Percentiles rank a stretch among this genome's conserved stretches.
Conservation (phyloP, 2,113 vertebrate genomes). For the Oryzias curvinotus region DNA sequence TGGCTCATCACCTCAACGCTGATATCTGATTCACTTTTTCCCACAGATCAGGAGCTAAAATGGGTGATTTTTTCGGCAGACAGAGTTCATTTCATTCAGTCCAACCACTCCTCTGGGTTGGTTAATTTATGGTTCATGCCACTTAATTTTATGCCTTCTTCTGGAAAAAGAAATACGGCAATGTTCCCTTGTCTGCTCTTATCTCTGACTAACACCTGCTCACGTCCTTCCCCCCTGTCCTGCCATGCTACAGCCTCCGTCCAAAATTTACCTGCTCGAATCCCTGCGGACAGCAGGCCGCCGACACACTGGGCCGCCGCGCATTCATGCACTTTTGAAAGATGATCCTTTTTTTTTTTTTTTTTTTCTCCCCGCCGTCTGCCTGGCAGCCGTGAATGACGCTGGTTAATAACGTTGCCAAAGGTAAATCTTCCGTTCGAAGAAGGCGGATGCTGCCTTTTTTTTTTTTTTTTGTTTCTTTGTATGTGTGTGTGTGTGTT, state of each 20-base stretch:
- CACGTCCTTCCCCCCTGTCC: slow-evolving; percentile 41
- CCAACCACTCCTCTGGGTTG: slow-evolving; percentile 32
- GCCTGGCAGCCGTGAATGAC: slow-evolving; percentile 4
- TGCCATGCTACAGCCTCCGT: slow-evolving; percentile 23
- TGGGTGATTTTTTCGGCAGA: slow-evolving; percentile 2
- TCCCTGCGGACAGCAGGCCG: slow-evolving; percentile 2
- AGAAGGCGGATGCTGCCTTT: slow-evolving; percentile 10
- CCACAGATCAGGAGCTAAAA: slow-evolving; percentile 8
- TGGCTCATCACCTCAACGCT: background rate
- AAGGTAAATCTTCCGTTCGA: slow-evolving; percentile 5
- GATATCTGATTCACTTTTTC: slow-evolving; percentile 2
- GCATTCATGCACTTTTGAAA: slow-evolving; percentile 11
- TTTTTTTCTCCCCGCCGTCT: slow-evolving; percentile 1
- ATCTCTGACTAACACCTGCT: slow-evolving; percentile 56
- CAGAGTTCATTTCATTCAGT: slow-evolving; percentile 39
- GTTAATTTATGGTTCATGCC: slow-evolving; percentile 39
- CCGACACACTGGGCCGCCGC: background rate
- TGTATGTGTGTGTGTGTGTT: too few species aligned
- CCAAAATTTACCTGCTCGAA: slow-evolving; percentile 38
- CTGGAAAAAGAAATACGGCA: slow-evolving; percentile 16
- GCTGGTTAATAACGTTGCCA: slow-evolving; percentile 1
- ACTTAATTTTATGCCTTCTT: slow-evolving; percentile 35
- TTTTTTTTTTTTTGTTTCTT: too few species aligned
- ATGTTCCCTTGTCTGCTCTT: slow-evolving; percentile 30
- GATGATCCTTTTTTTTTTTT: background rate